Conservation (phyloP, 2,797 vertebrate genomes). For the Microctenopoma lineatum region DNA sequence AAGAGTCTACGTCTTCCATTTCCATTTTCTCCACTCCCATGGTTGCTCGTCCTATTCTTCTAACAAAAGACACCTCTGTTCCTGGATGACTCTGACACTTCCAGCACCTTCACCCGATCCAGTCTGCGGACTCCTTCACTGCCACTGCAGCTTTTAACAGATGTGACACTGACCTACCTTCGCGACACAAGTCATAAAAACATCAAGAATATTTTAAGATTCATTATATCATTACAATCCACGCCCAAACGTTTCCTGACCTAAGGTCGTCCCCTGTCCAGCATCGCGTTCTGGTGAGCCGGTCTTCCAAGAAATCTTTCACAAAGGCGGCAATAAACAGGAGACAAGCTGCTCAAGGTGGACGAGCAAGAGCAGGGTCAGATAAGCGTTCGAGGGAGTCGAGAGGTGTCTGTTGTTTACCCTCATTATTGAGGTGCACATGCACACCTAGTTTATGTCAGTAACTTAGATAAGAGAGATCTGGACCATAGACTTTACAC, state of each 20-base stretch:
- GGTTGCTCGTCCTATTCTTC: background rate
- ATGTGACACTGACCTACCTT: conserved; percentile 7
- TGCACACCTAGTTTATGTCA: background rate
- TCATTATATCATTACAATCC: background rate
- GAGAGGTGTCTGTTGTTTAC: background rate
- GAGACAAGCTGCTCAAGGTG: background rate
- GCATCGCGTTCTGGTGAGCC: background rate
- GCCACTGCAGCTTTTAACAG: background rate
- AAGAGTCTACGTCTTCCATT: conserved; percentile 54
- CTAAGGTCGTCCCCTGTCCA: background rate
- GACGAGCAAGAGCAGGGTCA: background rate
- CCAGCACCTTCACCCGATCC: background rate
- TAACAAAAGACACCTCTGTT: background rate
- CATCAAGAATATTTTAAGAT: background rate
- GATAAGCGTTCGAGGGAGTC: background rate
- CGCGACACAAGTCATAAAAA: conserved; percentile 54
- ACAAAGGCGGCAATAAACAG: background rate
- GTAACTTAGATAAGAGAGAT: conserved; percentile 34
- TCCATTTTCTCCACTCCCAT: conserved; percentile 75
- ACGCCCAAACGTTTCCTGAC: background rate
- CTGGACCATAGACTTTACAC: conserved; percentile 19
- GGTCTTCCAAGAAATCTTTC: background rate
- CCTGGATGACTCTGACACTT: background rate
- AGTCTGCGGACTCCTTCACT: conserved; percentile 14
- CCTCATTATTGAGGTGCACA: background rate